These are phyloP conservation scores for Cinclus mexicanus DNA, from an alignment of 2,113 vertebrate genomes.

Conservation along the genomic window DNA sequence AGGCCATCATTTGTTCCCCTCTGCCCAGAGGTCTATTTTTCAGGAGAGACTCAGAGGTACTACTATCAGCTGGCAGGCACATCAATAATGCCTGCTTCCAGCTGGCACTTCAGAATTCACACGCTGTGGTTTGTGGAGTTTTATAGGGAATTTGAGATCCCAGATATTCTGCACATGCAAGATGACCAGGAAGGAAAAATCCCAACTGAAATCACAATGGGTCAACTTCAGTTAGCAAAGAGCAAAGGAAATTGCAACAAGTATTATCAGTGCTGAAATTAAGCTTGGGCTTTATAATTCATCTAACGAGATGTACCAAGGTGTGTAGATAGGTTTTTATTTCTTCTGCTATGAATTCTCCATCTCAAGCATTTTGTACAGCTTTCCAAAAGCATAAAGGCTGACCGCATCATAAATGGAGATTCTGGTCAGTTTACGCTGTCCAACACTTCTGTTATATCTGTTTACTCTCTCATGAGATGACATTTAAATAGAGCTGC, in stretches of 20 bases:
- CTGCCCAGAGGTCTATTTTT: neutral
- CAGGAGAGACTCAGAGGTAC: neutral
- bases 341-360: neutral
- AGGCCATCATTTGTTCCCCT: neutral
- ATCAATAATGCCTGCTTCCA: neutral
- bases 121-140: neutral
- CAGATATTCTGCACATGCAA: neutral
- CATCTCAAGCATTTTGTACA: neutral
- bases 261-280: neutral
- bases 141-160: neutral
- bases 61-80: neutral
- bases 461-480: neutral
- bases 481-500: neutral
- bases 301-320: neutral
- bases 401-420: neutral
- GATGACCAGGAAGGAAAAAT: neutral
- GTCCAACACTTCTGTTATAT: neutral
- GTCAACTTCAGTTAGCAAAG: neutral
- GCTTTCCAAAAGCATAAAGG: neutral
- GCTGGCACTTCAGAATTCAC: neutral
- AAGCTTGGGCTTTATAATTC: neutral
- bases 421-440: neutral
- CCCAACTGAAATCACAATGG: neutral
- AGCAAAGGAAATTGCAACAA: neutral
- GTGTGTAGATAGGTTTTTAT: neutral